A percentile compares a stretch with the other conserved stretches of the same genome.
Conservation (phyloP, 2,888 invertebrate genomes). For the Oligia strigilis region DNA sequence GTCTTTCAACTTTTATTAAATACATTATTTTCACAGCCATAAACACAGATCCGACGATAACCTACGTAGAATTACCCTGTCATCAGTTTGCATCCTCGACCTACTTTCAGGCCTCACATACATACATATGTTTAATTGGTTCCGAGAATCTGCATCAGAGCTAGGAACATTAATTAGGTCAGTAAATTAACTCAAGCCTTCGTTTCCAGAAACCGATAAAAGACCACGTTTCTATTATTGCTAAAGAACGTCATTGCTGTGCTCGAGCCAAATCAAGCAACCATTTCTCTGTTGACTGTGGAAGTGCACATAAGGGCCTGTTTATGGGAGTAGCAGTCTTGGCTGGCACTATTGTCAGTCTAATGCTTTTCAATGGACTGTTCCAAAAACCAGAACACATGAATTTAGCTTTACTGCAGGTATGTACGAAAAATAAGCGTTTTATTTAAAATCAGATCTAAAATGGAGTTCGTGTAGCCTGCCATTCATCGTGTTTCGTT, state of each 20-base stretch:
- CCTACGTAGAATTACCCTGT: background rate
- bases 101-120: constrained; percentile 25
- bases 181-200: constrained; percentile 30
- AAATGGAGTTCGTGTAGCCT: background rate
- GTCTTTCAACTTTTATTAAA: background rate
- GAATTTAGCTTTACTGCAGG: constrained; percentile 91
- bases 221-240: constrained; percentile 46
- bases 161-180: constrained; percentile 33
- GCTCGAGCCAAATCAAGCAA: constrained; percentile 82
- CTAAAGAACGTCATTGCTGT: constrained; percentile 74
- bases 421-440: constrained; percentile 62
- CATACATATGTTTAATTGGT: constrained; percentile 25
- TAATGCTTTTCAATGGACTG: constrained; percentile 93
- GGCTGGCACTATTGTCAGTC: constrained; percentile 92
- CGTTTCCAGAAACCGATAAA: constrained; percentile 73
- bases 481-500: background rate
- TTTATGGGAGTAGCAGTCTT: constrained; percentile 92
- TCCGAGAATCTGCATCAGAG: constrained; percentile 27
- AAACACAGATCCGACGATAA: background rate
- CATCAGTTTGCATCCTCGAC: constrained; percentile 25
- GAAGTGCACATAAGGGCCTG: constrained; percentile 93
- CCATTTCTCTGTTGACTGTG: constrained; percentile 93
- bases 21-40: background rate
- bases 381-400: constrained; percentile 88
- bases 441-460: background rate